Evolutionary conservation across 2,888 invertebrate genomes (phyloP).

Genomic region (Ormyrus pomaceus): DNA sequence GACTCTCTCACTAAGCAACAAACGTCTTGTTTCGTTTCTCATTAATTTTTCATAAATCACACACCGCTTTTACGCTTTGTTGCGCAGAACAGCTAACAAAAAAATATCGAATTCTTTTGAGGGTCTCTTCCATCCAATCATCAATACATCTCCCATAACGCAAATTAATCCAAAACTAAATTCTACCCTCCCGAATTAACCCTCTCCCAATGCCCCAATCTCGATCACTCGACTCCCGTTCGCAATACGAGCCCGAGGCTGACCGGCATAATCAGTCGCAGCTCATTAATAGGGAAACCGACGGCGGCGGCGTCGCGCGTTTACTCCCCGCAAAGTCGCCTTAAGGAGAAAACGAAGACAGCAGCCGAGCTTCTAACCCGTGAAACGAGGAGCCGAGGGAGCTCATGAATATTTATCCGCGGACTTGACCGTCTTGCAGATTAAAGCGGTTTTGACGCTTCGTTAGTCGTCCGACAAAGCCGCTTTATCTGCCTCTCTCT

Average conservation of each 20-base stretch:
- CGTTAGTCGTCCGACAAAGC: slow-evolving; percentile 46
- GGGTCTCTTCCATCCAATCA: no score
- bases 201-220: no score
- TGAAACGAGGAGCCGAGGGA: slow-evolving; percentile 21
- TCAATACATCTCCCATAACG: no score
- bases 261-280: background rate
- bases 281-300: slow-evolving; percentile 21
- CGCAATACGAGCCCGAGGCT: background rate
- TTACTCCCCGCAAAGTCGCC: background rate
- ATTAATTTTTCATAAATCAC: no score
- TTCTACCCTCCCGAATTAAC: no score
- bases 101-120: no score
- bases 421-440: slow-evolving; percentile 36
- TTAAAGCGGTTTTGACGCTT: slow-evolving; percentile 52
- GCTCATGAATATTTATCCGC: slow-evolving; percentile 50
- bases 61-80: no score
- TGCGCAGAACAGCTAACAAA: no score
- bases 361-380: background rate
- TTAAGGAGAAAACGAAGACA: slow-evolving; percentile 1
- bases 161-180: no score
- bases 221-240: background rate
- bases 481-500: slow-evolving; percentile 1
- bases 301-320: background rate
- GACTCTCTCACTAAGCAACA: no score
- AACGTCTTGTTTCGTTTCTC: no score